Evolutionary conservation across 2,888 invertebrate species (phyloP), one percentile per base, ranked within the genome.

Genomic region (Pollenia griseotomentosa): DNA sequence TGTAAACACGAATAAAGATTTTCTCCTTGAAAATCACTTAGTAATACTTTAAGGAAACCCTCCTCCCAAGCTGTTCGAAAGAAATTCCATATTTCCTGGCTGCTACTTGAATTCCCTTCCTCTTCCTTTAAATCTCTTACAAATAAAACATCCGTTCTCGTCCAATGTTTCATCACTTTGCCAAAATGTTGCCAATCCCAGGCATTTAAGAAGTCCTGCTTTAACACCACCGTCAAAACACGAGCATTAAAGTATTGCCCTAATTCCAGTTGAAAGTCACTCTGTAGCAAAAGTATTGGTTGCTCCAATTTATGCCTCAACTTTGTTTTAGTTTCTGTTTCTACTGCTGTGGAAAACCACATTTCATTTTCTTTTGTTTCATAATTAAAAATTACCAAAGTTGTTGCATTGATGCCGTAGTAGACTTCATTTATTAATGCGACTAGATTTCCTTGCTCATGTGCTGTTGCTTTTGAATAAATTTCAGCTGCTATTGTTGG

Each of bases 21-120:
- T 1, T 33, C 12, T n/a, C 11, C 9, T 40, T 42, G 19, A 48
- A 63, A 51, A 51, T 70, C 10, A 46, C 40, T 46, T 5, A 66
- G 23, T 53, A 84, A 16, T 12, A 84, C 59, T 12, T 78, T 68
- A n/a, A 19, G 70, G 44, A 74, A 84, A 48, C 84, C 79, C 7
- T 74, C 68, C 10, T 57, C 12, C 79, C 84, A 79, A 44, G 66
- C 59, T 51, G 51, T 55, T 42, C 53, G 23, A 59, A 87, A 73
- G 6, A 87, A 78, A 5, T 12, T 11, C 10, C 44, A 40, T 66
- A 70, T 53, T 12, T 55, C 55, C 11, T 53, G 33, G 33, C 33
- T 33, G 33, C 33, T 68, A 14, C 10, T 14, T 6, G 11, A 23
- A 51, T 51, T 42, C 1, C 33, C 33, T 33, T 12, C 57, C 10